Conservation (phyloP, 2,888 invertebrate genomes). For the Diachrysia chrysitis region DNA sequence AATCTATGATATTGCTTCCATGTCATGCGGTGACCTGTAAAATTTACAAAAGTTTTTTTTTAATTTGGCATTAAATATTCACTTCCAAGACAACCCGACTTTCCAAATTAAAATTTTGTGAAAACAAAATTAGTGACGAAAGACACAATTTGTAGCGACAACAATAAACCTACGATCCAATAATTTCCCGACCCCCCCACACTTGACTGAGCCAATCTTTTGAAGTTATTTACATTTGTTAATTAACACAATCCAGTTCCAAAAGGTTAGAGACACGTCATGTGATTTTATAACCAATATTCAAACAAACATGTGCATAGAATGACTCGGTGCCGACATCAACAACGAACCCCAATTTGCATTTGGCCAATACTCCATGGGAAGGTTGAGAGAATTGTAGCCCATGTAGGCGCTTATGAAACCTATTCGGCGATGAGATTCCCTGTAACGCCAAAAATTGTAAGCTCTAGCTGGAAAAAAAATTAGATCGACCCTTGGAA, state of each 20-base stretch:
- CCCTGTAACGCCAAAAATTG: conserved; percentile 90
- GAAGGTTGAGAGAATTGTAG: conserved; percentile 87
- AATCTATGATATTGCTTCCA: conserved; percentile 95
- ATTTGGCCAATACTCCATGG: conserved; percentile 89
- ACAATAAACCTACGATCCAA: background rate
- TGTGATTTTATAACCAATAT: conserved; percentile 45
- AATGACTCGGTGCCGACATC: conserved; percentile 71
- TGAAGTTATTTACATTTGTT: conserved; percentile 32
- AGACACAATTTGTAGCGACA: background rate
- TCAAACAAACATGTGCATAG: conserved; percentile 66
- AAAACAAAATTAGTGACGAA: conserved; percentile 48
- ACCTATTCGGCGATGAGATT: conserved; percentile 79
- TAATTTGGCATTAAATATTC: background rate
- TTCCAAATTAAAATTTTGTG: conserved; percentile 13
- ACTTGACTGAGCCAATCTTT: conserved; percentile 15
- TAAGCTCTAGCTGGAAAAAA: conserved; percentile 89
- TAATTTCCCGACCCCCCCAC: background rate
- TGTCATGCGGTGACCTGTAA: conserved; percentile 90
- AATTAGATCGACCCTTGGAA: conserved; percentile 81
- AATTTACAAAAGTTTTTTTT: background rate
- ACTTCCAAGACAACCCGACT: conserved; percentile 4
- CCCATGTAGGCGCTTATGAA: conserved; percentile 86
- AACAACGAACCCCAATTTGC: conserved; percentile 91
- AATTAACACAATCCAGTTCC: conserved; percentile 49
- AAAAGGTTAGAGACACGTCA: conserved; percentile 48